A percentile compares a stretch with the other conserved stretches of the same genome.
These are phyloP conservation scores for Volucella inflata DNA, from an alignment of 2,888 invertebrate genomes.

Conservation along the genomic window DNA sequence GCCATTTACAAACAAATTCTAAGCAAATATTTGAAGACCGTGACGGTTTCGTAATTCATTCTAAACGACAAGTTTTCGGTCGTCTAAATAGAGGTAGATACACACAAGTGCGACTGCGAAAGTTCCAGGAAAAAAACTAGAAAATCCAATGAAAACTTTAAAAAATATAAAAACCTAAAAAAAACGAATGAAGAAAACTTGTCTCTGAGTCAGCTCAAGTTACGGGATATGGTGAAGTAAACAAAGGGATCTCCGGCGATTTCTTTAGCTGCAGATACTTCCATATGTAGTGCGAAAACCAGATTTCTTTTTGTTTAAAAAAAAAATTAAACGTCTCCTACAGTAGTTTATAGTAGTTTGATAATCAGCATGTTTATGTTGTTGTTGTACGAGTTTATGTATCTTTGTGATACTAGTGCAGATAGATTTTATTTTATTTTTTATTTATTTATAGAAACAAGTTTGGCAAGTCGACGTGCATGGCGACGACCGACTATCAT, in stretches of 20 bases:
- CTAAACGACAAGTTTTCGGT: background rate
- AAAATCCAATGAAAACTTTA: background rate
- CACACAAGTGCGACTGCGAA: constrained; percentile 7
- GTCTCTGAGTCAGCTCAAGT: constrained; percentile 44
- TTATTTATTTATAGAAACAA: constrained; percentile 64
- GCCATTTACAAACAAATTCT: constrained; percentile 29
- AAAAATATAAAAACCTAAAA: background rate
- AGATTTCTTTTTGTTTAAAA: constrained; percentile 15
- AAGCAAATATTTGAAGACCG: constrained; percentile 56
- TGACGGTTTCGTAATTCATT: constrained; percentile 32
- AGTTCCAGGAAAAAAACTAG: constrained; percentile 18
- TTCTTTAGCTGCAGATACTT: constrained; percentile 23
- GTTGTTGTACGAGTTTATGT: constrained; percentile 3
- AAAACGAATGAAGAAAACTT: constrained; percentile 20
- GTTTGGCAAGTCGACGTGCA: constrained; percentile 63
- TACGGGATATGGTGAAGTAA: background rate
- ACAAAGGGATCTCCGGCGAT: constrained; percentile 53
- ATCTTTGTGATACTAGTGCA: constrained; percentile 51
- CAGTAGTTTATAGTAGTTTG: constrained; percentile 1
- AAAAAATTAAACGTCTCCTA: constrained; percentile 1
- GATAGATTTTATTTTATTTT: constrained; percentile 2
- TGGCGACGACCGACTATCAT: constrained; percentile 51
- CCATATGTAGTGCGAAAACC: constrained; percentile 44
- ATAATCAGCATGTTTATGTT: constrained; percentile 1
- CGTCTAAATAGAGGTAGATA: background rate